Evolutionary conservation across 2,113 vertebrate species (phyloP), one percentile per base, ranked within the genome.

Genomic region (Strix uralensis): DNA sequence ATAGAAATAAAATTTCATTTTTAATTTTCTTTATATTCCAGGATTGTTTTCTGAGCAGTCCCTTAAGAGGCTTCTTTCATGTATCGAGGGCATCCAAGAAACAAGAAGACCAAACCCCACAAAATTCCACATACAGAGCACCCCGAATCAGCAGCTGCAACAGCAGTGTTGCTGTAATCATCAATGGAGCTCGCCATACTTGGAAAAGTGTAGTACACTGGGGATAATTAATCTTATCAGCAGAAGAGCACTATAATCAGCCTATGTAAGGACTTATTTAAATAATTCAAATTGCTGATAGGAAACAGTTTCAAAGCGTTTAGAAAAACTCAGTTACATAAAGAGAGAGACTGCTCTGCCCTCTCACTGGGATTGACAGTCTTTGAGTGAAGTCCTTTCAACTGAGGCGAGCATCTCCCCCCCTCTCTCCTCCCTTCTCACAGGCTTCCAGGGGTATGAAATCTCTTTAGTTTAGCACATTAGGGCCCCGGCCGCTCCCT

Each of bases 221-320:
- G 59, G 81, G 73, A 94, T 94, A 96, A 95, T 96, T 95, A 95
- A 94, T 74, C 84, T 95, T 92, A 96, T 75, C 94, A 93, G 90
- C 5, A 5, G 14, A 94, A 80, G 65, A 96, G 57, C 3, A 32
- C 77, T 92, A 74, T 57, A 91, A 94, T 92, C 93, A 96, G 86
- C 81, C 92, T 75, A 26, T 86, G 54, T 86, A 83, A 78, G 58
- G 59, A 62, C 71, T 95, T 81, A 52, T 73, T 94, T 94, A 96
- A 96, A 96, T 95, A 95, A 96, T 95, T 97, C 71, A 97, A 92
- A 84, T 52, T 40, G 73, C 81, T 87, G 65, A 84, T 66, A 95
- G 80, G 59, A 95, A 97, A 96, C 38, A 75, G 49, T 96, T 96
- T 95, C 92, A 89, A 94, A 94, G 82, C 19, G 5, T 40, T 83